phyloP scores from a whole-genome alignment of 2,888 invertebrate species.

The Euproctis similis region DNA sequence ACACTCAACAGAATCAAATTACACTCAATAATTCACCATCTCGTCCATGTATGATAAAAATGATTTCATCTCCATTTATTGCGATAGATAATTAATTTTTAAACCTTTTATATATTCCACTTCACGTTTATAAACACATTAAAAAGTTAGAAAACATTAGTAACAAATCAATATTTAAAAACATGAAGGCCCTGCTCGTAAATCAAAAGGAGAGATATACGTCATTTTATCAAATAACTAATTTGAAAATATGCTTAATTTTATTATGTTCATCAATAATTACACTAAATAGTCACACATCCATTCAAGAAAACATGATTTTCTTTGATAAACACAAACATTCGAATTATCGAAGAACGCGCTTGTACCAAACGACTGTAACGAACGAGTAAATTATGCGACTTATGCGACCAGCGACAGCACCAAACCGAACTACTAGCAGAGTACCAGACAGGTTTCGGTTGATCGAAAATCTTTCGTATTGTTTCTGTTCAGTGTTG shows the following conservation, averaged over 20 bases:
- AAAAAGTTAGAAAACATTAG: conserved; percentile 31
- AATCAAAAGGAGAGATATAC: conserved; percentile 26
- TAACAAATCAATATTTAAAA: conserved; percentile 74
- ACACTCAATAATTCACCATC: conserved; percentile 39
- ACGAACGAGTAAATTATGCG: no score
- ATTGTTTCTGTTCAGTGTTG: no score
- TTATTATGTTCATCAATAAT: conserved; percentile 7
- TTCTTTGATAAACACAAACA: conserved; percentile 55
- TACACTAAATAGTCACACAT: conserved; percentile 18
- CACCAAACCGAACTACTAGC: no score
- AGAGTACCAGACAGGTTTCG: no score
- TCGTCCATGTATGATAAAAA: conserved; percentile 42
- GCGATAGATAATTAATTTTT: conserved; percentile 19
- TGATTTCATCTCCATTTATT: conserved; percentile 52
- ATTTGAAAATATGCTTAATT: conserved; percentile 17
- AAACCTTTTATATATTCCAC: conserved; percentile 62
- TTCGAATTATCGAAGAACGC: conserved; percentile 28
- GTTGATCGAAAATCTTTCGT: no score
- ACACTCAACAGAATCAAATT: conserved; percentile 40
- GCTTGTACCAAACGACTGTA: conserved; percentile 33
- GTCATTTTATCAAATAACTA: conserved; percentile 28
- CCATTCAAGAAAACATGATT: conserved; percentile 38
- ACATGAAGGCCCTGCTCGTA: conserved; percentile 62
- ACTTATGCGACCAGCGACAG: no score
- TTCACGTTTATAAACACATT: conserved; percentile 37